phyloP scores from a whole-genome alignment of 2,888 invertebrate genomes.

The Parnassius glacialis region DNA sequence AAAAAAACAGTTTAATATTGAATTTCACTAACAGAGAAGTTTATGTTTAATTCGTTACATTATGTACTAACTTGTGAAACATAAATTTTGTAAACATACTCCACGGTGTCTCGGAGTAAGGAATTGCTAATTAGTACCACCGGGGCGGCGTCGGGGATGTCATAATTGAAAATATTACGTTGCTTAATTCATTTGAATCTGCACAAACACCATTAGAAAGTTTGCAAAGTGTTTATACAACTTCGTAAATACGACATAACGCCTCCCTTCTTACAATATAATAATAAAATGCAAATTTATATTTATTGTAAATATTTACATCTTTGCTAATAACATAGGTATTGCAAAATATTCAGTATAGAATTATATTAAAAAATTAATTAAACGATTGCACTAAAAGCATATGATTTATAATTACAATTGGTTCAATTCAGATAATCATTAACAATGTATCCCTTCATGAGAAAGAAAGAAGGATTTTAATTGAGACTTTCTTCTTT shows the following conservation, averaged over 20 bases:
- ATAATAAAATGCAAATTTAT: background rate
- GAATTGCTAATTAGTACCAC: conserved; percentile 67
- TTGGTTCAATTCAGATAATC: too few relatives aligned
- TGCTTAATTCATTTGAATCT: conserved; percentile 38
- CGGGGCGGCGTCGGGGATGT: conserved; percentile 50
- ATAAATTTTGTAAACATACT: conserved; percentile 9
- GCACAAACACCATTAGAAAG: conserved; percentile 16
- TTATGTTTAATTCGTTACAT: background rate
- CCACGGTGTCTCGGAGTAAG: conserved; percentile 34
- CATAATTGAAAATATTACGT: conserved; percentile 43
- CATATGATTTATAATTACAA: too few relatives aligned
- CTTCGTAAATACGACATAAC: conserved; percentile 7
- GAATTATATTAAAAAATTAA: too few relatives aligned
- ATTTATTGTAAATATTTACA: background rate
- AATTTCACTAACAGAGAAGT: background rate
- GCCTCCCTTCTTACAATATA: conserved; percentile 6
- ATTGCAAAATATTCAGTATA: too few relatives aligned
- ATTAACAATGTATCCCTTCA: too few relatives aligned
- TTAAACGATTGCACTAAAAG: too few relatives aligned
- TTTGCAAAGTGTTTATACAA: background rate
- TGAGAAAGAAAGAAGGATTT: too few relatives aligned
- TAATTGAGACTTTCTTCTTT: too few relatives aligned
- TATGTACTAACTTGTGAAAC: background rate
- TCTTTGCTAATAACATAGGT: background rate
- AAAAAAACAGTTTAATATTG: background rate